These are phyloP conservation scores for Gobius niger DNA, from an alignment of 2,113 vertebrate genomes.

Conservation along the genomic window DNA sequence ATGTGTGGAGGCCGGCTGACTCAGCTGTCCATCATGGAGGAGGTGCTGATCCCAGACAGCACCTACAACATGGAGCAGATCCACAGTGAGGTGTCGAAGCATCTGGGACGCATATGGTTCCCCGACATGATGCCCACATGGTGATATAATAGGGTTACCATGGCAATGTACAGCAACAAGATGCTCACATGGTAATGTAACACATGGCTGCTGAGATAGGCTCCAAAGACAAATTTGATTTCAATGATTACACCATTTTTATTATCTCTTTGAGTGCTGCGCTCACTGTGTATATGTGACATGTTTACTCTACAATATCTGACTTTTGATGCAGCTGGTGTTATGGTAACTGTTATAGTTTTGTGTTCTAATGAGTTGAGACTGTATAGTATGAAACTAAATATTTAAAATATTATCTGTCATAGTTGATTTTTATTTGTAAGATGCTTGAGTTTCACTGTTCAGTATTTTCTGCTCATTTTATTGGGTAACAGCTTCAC, in stretches of 20 bases:
- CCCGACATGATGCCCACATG: conserved; percentile 97
- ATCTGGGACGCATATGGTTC: conserved; percentile 93
- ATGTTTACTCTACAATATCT: not conserved
- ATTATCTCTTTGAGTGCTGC: not conserved
- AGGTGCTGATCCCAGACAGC: conserved; percentile 92
- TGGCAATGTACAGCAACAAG: conserved; percentile 86
- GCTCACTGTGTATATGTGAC: not conserved
- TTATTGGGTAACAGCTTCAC: no score
- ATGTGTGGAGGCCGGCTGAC: conserved; percentile 92
- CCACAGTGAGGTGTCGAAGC: conserved; percentile 94
- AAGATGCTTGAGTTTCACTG: not conserved
- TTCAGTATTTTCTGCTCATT: no score
- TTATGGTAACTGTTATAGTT: not conserved
- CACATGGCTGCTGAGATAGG: not conserved
- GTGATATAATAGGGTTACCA: conserved; percentile 59
- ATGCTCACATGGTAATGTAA: conserved; percentile 91
- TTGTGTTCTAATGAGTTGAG: not conserved
- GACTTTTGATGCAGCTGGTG: not conserved
- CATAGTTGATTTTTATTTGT: not conserved
- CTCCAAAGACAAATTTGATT: not conserved
- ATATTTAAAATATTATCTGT: no score
- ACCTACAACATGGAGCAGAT: conserved; percentile 93
- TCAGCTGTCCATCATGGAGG: conserved; percentile 95
- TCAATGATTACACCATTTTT: not conserved
- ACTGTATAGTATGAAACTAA: no score